phyloP scores from a whole-genome alignment of 2,888 invertebrate genomes.

The Drosophila yooni region DNA sequence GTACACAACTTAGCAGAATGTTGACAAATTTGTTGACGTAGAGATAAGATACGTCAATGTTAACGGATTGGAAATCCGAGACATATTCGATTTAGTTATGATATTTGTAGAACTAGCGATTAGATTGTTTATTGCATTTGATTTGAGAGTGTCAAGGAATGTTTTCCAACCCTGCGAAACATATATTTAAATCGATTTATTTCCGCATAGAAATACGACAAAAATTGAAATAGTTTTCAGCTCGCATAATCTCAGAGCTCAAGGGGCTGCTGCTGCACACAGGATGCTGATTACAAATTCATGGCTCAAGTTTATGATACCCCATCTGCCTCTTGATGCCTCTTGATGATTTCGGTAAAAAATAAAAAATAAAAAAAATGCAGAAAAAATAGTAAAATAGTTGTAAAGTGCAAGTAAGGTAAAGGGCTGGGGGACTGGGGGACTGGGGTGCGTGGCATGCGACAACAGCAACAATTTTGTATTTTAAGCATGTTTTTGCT shows the following conservation, averaged over 20 bases:
- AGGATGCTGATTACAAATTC: background rate
- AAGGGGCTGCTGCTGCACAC: background rate
- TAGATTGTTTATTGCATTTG: background rate
- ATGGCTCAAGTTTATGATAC: background rate
- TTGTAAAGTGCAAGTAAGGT: constrained; percentile 59
- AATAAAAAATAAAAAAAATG: constrained; percentile 9
- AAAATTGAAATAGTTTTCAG: background rate
- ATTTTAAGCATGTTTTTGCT: background rate
- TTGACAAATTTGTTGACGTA: background rate
- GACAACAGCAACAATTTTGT: constrained; percentile 45
- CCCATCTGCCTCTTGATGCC: background rate
- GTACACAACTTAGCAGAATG: background rate
- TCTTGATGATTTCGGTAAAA: constrained; percentile 10
- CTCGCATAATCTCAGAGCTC: background rate
- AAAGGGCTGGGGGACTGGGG: constrained; percentile 9
- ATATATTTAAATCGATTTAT: background rate
- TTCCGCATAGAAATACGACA: background rate
- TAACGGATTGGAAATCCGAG: too few relatives aligned
- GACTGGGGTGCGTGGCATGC: constrained; percentile 22
- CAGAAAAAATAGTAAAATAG: constrained; percentile 41
- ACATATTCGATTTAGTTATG: background rate
- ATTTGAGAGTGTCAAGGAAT: background rate
- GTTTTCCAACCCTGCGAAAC: background rate
- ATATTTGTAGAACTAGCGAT: background rate
- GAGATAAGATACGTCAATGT: background rate